Evolutionary conservation across 1,140 invertebrate genomes (phyloP), one percentile per base, ranked within the genome.

Genomic region (Drosophila ironensis): DNA sequence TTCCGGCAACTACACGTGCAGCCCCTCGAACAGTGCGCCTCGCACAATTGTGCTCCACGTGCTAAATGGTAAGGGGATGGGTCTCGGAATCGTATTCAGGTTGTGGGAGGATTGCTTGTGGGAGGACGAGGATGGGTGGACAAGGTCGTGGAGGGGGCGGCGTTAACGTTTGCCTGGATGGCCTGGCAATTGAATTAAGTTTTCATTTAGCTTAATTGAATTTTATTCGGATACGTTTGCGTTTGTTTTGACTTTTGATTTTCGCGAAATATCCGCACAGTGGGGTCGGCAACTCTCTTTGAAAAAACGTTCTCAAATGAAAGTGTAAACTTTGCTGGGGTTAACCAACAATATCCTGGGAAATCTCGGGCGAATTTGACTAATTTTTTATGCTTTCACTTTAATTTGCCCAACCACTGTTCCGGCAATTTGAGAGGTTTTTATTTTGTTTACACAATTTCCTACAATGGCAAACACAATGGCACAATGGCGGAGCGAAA

Each of bases 1-100:
- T 72, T 89, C 88, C 12, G 89, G 89, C 51, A 90, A 90, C 72
- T 90, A 90, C 64, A 89, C 89, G 47, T 90, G 89, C 88, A 88
- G 87, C 60, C 89, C 89, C 45, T 90, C 89, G 28, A 90, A 89
- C 69, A 89, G 88, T 53, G 88, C 75, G 3, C 80, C 88, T n/a
- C 72, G 84, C 53, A 90, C 89, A 41, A 73, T 90, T 50, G 82
- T 88, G 9, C 67, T 90, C 28, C 89, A 90, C 56, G 89, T 90
- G 33, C 80, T 90, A 41, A 90, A 89, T 64, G 89, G 89, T 90
- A 81, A 87, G 74, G 67, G 16, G 51, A 1, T 9, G 24, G 42
- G 11, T 4, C 3, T 8, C 9, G n/a, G 30, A 14, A 33, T 4
- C 1, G 30, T n/a, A 28, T n/a, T n/a, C 9, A 6, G 25, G 25